Base-by-base conservation (phyloP, 2,113 vertebrate genomes). In the Myodes glareolus region DNA sequence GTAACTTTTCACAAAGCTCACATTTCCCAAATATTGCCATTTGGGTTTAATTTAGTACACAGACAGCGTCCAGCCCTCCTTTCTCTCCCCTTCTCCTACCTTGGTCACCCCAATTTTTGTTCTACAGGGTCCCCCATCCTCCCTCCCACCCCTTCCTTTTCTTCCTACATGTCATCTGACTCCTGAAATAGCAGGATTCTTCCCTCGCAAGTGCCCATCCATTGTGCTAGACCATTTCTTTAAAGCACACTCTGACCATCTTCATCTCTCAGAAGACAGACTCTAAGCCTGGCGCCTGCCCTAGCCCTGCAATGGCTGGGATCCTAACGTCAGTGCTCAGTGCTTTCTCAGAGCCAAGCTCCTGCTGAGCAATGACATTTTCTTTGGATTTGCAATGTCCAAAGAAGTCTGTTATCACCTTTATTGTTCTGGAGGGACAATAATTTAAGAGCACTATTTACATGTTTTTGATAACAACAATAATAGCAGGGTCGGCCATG, bases 381-480 rank as follows among this genome's bases (percentile, higher is more conserved):
- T 72, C 27, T 77, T 42, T 27, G 42, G 42, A 45, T 80, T 88
- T 81, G 80, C 81, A 89, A 78, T 29, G 50, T 61, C 65, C 52
- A 19, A 61, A 77, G 36, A 73, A 94, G 45, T 76, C 85, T 81
- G 81, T 95, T 97, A 96, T 97, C 97, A 97, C 91, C 91, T 91
- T 94, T 84, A 98, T 97, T 97, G 97, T 98, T 98, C 94, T 33
- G 55, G 76, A 93, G 55, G 89, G 94, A 98, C 97, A 96, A 96
- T 97, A 68, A 96, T 95, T 96, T 94, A 95, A 70, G 92, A 91
- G 88, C 50, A 95, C 91, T 87, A 96, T 97, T 97, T 97, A 97
- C 97, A 97, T 95, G 95, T 75, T 95, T 96, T 96, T 96, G 97
- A 97, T 96, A 97, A 95, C 91, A 97, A 97, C 92, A 97, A 96